Conservation (phyloP, 2,888 invertebrate species). For the Ramazzottius varieornatus region DNA sequence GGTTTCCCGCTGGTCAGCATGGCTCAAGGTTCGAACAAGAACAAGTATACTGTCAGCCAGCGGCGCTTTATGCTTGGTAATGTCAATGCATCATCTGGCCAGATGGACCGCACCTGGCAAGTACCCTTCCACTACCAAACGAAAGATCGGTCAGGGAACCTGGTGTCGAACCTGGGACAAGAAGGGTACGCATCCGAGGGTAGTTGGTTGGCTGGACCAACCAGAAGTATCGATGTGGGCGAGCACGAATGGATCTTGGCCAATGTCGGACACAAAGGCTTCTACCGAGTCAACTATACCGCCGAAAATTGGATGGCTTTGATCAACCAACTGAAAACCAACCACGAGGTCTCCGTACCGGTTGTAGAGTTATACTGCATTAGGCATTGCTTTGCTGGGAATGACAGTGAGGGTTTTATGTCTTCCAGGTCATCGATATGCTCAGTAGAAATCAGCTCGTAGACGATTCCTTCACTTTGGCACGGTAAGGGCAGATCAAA, state of each 20-base stretch:
- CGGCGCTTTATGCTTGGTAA: background rate
- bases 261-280: slow-evolving; percentile 15
- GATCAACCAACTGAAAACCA: slow-evolving; percentile 4
- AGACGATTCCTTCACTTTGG: slow-evolving; percentile 22
- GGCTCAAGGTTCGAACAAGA: background rate
- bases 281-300: slow-evolving; percentile 22
- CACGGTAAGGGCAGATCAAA: slow-evolving; percentile 14
- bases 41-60: background rate
- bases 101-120: slow-evolving; percentile 37
- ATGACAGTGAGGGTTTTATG: background rate
- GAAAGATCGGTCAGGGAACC: too few relatives aligned
- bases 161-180: too few relatives aligned
- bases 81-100: background rate
- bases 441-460: slow-evolving; percentile 19
- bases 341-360: slow-evolving; percentile 14
- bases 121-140: slow-evolving; percentile 53
- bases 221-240: background rate
- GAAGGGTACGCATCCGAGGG: too few relatives aligned
- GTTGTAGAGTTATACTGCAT: too few relatives aligned
- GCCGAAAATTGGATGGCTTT: slow-evolving; percentile 19
- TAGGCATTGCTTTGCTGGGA: too few relatives aligned
- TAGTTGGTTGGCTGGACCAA: slow-evolving; percentile 16
- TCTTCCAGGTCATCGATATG: slow-evolving; percentile 13
- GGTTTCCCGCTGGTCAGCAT: background rate
- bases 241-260: background rate